phyloP scores from a whole-genome alignment of 2,797 vertebrate genomes.

The Nannoperca obscura region DNA sequence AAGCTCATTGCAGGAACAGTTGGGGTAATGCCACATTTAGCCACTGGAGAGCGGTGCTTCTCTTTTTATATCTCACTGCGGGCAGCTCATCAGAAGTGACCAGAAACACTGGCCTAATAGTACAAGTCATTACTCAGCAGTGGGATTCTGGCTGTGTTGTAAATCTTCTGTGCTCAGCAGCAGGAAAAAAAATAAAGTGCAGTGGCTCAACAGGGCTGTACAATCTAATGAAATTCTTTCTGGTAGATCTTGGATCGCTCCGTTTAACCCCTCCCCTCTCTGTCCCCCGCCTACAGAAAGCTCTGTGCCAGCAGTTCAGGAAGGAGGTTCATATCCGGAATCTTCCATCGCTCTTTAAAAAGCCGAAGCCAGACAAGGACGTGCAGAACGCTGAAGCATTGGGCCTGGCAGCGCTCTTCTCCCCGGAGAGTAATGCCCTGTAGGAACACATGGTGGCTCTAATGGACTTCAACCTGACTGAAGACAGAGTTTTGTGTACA shows the following conservation, averaged over 20 bases:
- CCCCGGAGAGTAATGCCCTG: conserved; percentile 47
- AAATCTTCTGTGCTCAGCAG: conserved; percentile 45
- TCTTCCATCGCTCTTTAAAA: conserved; percentile 97
- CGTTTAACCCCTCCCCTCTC: conserved; percentile 57
- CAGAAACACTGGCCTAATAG: conserved; percentile 32
- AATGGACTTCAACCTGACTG: conserved; percentile 50
- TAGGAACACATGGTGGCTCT: conserved; percentile 43
- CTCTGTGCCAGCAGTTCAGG: conserved; percentile 96
- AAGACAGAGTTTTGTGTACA: conserved; percentile 39
- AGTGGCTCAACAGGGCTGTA: conserved; percentile 45
- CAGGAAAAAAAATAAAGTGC: conserved; percentile 40
- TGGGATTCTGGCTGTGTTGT: conserved; percentile 50
- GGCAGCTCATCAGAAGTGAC: conserved; percentile 22
- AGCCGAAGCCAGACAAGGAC: conserved; percentile 88
- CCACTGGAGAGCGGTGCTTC: conserved; percentile 64
- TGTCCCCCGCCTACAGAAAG: conserved; percentile 87
- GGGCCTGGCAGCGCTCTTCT: conserved; percentile 74
- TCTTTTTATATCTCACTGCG: conserved; percentile 9
- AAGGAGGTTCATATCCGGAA: conserved; percentile 99
- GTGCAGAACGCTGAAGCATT: conserved; percentile 72
- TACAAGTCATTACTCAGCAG: conserved; percentile 61
- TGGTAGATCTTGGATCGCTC: conserved; percentile 35
- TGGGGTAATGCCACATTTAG: conserved; percentile 86
- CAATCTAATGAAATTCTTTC: conserved; percentile 64
- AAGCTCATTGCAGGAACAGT: conserved; percentile 94